phyloP scores from a whole-genome alignment of 2,888 invertebrate genomes.

The Philonicus albiceps region DNA sequence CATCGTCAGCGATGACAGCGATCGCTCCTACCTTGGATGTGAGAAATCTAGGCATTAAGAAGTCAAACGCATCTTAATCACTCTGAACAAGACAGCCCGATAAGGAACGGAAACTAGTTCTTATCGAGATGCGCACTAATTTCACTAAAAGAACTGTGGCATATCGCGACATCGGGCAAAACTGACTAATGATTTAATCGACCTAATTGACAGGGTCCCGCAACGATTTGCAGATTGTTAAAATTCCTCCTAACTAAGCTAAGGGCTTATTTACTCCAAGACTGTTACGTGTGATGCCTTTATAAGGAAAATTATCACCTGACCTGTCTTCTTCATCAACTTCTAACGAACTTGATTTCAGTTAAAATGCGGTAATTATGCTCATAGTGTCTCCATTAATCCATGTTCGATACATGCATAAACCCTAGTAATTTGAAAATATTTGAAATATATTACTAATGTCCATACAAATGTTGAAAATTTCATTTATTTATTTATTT shows the following conservation, averaged over 20 bases:
- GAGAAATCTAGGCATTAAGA: not conserved
- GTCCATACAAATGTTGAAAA: not conserved
- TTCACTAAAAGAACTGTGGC: not conserved
- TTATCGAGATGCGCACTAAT: not conserved
- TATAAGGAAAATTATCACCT: not conserved
- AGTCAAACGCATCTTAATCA: slow-evolving; percentile 5
- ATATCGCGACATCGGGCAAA: not conserved
- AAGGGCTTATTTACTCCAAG: not conserved
- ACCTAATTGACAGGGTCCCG: not conserved
- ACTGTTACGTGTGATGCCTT: not conserved
- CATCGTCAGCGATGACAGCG: not conserved
- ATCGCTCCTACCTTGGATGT: not conserved
- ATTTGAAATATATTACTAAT: not conserved
- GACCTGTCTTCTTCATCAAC: not conserved
- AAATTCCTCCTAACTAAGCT: not conserved
- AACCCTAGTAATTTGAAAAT: not conserved
- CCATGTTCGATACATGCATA: not conserved
- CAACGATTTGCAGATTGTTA: not conserved
- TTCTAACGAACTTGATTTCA: not conserved
- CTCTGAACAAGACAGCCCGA: not conserved
- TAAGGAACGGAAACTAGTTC: not conserved
- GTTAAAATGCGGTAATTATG: not conserved
- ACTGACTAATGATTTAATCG: not conserved
- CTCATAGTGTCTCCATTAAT: not conserved
- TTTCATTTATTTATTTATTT: no score